Conservation (phyloP, 2,113 vertebrate species). For the Saguinus imperator region DNA sequence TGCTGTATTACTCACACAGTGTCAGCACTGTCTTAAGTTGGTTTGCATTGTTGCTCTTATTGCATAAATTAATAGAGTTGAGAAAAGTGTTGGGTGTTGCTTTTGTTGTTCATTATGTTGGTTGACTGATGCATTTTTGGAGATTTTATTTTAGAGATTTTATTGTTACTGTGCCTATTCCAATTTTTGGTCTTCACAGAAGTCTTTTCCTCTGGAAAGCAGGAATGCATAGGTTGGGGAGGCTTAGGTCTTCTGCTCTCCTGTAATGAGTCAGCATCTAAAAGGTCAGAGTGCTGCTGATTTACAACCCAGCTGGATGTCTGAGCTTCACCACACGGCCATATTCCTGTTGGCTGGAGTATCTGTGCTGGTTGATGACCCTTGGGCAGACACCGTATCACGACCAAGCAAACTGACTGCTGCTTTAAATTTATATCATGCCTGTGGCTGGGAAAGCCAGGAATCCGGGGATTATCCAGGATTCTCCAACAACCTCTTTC, state of each 20-base stretch:
- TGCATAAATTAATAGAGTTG: background rate
- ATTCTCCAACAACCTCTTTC: background rate
- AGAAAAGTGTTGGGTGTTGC: background rate
- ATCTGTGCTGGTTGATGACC: background rate
- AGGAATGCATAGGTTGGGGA: background rate
- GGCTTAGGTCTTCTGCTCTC: background rate
- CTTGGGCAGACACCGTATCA: background rate
- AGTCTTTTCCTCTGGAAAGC: background rate
- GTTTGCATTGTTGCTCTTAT: background rate
- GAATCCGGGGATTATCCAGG: background rate
- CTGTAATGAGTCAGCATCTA: background rate
- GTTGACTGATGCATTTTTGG: background rate
- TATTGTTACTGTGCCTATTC: too few relatives aligned
- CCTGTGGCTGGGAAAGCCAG: background rate
- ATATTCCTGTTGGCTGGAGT: background rate
- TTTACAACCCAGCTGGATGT: background rate
- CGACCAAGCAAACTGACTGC: background rate
- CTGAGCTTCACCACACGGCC: background rate
- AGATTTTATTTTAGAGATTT: background rate
- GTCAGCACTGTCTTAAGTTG: rapidly evolving
- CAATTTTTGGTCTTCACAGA: background rate
- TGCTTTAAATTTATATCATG: background rate
- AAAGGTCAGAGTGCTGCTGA: background rate
- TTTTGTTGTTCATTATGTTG: background rate
- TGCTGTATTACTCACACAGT: rapidly evolving